phyloP scores from a whole-genome alignment of 2,797 vertebrate species.

The Liparis tanakae region DNA sequence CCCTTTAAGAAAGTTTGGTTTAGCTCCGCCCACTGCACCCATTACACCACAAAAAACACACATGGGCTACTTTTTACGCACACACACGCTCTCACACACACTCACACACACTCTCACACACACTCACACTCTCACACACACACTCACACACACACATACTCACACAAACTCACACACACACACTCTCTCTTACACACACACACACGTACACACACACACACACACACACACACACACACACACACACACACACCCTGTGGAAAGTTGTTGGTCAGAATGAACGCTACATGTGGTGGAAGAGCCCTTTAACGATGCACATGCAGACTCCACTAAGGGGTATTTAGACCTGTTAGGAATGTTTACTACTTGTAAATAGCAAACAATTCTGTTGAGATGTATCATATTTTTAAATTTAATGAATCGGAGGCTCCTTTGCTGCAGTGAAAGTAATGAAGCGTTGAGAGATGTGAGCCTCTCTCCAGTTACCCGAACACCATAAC shows the following conservation, averaged over 20 bases:
- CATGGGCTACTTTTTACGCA: not conserved
- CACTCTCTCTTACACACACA: too few relatives aligned
- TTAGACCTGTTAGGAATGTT: not conserved
- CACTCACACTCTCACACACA: too few relatives aligned
- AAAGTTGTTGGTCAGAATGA: not conserved
- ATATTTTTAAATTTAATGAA: constrained; percentile 21
- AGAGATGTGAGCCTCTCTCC: constrained; percentile 56
- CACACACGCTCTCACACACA: too few relatives aligned
- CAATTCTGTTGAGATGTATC: constrained; percentile 5
- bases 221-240: too few relatives aligned
- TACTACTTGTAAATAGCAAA: not conserved
- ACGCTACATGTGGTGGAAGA: not conserved
- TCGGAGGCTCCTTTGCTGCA: constrained; percentile 19
- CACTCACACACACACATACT: too few relatives aligned
- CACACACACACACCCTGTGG: not conserved
- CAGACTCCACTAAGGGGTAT: not conserved
- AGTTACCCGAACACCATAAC: constrained; percentile 71
- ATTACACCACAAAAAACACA: not conserved
- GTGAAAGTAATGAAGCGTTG: constrained; percentile 27
- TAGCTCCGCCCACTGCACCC: not conserved
- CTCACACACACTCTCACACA: too few relatives aligned
- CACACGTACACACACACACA: too few relatives aligned
- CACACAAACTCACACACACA: too few relatives aligned
- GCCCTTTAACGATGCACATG: not conserved
- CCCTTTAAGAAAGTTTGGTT: not conserved